Evolutionary conservation across 2,888 invertebrate species (phyloP).

Genomic region (Cheilosia scutellata): DNA sequence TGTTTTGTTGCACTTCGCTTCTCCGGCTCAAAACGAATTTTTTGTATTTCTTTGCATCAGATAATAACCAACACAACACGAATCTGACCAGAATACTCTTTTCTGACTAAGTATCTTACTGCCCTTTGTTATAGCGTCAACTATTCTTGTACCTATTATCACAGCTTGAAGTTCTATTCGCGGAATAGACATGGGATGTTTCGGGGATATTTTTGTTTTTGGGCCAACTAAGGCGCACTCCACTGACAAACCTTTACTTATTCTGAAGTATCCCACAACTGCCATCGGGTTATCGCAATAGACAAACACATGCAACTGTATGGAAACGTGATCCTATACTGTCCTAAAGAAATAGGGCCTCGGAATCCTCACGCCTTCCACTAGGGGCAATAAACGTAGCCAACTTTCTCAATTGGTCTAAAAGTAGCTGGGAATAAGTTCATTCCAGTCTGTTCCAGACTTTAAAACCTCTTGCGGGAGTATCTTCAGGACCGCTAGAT

Average conservation of each 20-base stretch:
- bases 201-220: slow-evolving; percentile 76
- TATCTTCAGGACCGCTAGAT: slow-evolving; percentile 26
- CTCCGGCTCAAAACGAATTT: background rate
- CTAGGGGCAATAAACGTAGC: slow-evolving; percentile 21
- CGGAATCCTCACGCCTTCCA: no score
- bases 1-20: background rate
- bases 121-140: background rate
- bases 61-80: slow-evolving; percentile 16
- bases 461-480: background rate
- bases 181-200: no score
- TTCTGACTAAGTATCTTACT: background rate
- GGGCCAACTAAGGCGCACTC: slow-evolving; percentile 67
- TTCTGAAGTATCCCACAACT: slow-evolving; percentile 76
- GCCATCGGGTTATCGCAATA: slow-evolving; percentile 75
- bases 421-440: slow-evolving; percentile 27
- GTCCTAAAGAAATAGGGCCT: no score
- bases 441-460: slow-evolving; percentile 11
- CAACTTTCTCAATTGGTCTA: slow-evolving; percentile 43
- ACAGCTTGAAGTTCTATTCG: slow-evolving; percentile 77
- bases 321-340: no score
- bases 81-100: background rate
- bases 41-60: slow-evolving; percentile 8
- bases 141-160: slow-evolving; percentile 69
- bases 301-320: no score
- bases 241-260: no score